Conservation (phyloP, 2,888 invertebrate species). For the Pterobdella sp. region DNA sequence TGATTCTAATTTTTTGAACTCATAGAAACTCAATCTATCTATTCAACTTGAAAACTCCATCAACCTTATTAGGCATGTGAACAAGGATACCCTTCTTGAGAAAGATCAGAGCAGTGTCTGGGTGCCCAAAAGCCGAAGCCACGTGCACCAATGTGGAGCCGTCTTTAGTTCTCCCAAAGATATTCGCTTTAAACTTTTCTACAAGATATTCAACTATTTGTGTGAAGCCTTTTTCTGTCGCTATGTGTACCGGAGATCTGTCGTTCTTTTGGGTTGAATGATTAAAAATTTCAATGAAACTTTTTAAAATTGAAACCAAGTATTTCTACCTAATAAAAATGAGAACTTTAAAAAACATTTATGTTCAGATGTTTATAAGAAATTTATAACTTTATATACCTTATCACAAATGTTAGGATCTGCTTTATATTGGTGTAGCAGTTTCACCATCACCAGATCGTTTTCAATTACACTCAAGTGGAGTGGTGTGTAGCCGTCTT, state of each 20-base stretch:
- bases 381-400: slow-evolving; percentile 55
- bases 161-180: slow-evolving; percentile 90
- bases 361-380: not conserved
- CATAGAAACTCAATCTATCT: no score
- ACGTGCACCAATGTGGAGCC: slow-evolving; percentile 98
- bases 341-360: not conserved
- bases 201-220: slow-evolving; percentile 86
- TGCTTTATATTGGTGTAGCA: slow-evolving; percentile 86
- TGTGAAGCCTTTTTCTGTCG: slow-evolving; percentile 93
- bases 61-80: slow-evolving; percentile 92
- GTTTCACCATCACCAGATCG: slow-evolving; percentile 85
- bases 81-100: slow-evolving; percentile 96
- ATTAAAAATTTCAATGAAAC: no score
- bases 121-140: slow-evolving; percentile 90
- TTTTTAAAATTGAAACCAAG: no score
- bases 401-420: slow-evolving; percentile 89
- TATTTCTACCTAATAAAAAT: not conserved
- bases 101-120: slow-evolving; percentile 94
- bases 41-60: no score
- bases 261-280: slow-evolving; percentile 60
- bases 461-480: slow-evolving; percentile 93
- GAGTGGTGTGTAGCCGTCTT: slow-evolving; percentile 84
- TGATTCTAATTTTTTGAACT: no score
- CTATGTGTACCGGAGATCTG: slow-evolving; percentile 91
- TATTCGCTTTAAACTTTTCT: slow-evolving; percentile 94